Evolutionary conservation across 2,113 vertebrate species (phyloP).

Genomic region (Symphodus melops): DNA sequence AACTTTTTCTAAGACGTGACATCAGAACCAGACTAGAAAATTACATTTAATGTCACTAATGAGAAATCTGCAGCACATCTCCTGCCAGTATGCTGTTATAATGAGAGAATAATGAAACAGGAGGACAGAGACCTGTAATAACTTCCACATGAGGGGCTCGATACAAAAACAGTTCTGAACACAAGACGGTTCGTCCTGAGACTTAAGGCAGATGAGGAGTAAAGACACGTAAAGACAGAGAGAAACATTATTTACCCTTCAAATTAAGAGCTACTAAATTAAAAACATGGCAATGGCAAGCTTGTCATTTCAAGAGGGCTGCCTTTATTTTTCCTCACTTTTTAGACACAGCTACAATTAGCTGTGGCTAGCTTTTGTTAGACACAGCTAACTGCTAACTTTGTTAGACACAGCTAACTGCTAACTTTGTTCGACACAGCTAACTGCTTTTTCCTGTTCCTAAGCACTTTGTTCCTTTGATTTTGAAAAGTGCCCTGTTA

Average conservation of each 20-base stretch:
- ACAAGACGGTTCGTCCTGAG: not conserved
- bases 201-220: not conserved
- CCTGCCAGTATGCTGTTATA: conserved; percentile 22
- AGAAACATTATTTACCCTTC: not conserved
- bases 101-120: conserved; percentile 38
- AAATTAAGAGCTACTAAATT: too few species aligned
- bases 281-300: too few species aligned
- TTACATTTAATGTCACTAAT: conserved; percentile 17
- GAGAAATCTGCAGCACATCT: conserved; percentile 21
- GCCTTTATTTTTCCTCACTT: too few species aligned
- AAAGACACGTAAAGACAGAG: not conserved
- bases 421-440: too few species aligned
- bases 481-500: too few species aligned
- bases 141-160: conserved; percentile 24
- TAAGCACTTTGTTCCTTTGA: too few species aligned
- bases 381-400: too few species aligned
- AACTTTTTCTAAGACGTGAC: conserved; percentile 11
- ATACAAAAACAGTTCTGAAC: not conserved
- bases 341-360: too few species aligned
- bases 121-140: conserved; percentile 38
- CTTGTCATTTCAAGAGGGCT: too few species aligned
- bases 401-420: too few species aligned
- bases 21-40: conserved; percentile 25
- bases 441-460: too few species aligned
- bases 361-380: too few species aligned